These are phyloP conservation scores for Muscidifurax raptorellus DNA, from an alignment of 1,140 invertebrate species.

Conservation along the genomic window DNA sequence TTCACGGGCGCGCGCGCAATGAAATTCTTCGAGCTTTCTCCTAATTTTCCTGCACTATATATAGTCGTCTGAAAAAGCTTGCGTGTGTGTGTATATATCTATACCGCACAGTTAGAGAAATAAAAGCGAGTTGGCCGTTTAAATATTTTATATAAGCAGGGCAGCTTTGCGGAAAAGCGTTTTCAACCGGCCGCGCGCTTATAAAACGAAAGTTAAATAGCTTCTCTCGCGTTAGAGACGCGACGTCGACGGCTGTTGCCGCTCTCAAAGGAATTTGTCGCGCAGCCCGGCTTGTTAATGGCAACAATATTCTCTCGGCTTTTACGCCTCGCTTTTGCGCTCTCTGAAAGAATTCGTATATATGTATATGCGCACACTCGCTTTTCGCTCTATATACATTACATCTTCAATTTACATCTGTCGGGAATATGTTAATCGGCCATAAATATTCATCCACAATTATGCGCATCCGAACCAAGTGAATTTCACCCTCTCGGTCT, in stretches of 20 bases:
- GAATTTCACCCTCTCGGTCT: background rate
- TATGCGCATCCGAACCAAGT: background rate
- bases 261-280: background rate
- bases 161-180: background rate
- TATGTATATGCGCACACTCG: no score
- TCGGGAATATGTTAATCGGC: no score
- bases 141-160: constrained; percentile 8
- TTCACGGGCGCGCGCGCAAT: background rate
- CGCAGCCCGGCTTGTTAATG: background rate
- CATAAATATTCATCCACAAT: no score
- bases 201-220: background rate
- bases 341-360: background rate
- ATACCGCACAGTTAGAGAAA: background rate
- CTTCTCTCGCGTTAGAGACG: background rate
- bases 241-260: background rate
- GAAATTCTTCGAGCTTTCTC: background rate
- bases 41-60: background rate
- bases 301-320: background rate
- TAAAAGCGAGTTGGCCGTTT: background rate
- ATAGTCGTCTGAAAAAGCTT: background rate
- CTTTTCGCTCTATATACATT: background rate
- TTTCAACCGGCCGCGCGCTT: background rate
- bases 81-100: no score
- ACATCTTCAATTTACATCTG: no score
- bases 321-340: background rate